Base-by-base conservation (phyloP, 2,888 invertebrate genomes). In the Pterostichus niger region DNA sequence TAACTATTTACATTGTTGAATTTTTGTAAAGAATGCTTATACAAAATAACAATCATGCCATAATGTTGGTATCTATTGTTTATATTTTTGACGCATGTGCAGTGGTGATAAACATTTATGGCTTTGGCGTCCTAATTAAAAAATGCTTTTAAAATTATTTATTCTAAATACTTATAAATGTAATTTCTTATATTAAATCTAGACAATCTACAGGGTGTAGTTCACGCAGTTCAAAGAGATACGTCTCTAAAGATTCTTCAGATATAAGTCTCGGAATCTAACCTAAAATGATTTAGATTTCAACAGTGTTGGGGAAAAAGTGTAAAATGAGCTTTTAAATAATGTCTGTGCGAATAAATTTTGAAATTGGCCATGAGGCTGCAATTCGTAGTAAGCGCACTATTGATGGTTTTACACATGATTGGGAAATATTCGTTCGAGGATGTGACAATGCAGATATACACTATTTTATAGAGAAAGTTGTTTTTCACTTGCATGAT, bases 381-480 rank as follows among this genome's bases (percentile, higher is more conserved):
- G 93, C 94, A 84, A 89, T 97, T 86, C 94, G 96, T 87, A 93
- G 94, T 79, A 96, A 96, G 89, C 93, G 94, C 87, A 97, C 97
- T 11, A 93, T 94, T 24, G 96, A 97, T 89, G 98, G 97, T 68
- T 98, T 96, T 89, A 99, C 98, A 86, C 99, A 99, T 91, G 98
- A 99, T 90, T 99, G 99, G 99, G 96, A 97, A 90, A 95, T 99
- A 79, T 98, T 96, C 91, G 97, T 99, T 24, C 93, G 96, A 88
- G 98, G 98, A 80, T 93, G 94, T 85, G 97, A 98, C 88, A 95
- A 95, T 86, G 94, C 95, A 85, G 96, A 96, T 88, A 96, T 99
- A 87, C 94, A 96, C 87, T 93, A 96, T 89, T 99, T 96, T 92
- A 94, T 98, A 82, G 98, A 98, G 84, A 98, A 96, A 93, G 95